Conservation (phyloP, 92 coral and sea anemone species). For the Bergia sp. region DNA sequence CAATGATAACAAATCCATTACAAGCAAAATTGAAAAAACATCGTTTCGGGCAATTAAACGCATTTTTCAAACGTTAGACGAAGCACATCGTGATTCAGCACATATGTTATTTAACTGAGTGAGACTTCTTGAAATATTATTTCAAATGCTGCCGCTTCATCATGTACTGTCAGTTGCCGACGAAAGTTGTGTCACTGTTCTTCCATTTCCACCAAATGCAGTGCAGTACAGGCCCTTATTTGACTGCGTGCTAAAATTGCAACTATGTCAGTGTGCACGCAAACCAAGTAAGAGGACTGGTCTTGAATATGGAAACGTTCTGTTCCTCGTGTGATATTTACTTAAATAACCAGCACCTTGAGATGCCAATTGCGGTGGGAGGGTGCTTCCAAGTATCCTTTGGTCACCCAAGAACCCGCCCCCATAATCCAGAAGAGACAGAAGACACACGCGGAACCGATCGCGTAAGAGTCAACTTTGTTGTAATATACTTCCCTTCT, state of each 20-base stretch:
- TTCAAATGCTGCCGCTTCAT: not conserved
- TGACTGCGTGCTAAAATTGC: not conserved
- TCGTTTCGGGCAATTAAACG: not conserved
- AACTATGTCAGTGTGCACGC: not conserved
- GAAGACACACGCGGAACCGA: not conserved
- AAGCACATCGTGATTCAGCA: too few relatives aligned
- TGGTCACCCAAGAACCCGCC: not conserved
- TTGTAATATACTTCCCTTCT: not conserved
- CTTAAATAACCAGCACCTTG: not conserved
- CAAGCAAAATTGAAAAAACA: not conserved
- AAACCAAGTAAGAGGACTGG: not conserved
- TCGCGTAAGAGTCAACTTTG: not conserved
- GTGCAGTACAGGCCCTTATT: not conserved
- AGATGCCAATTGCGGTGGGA: not conserved
- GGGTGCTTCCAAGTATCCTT: too few relatives aligned
- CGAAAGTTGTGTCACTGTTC: not conserved
- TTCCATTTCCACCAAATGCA: not conserved
- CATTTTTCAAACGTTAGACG: too few relatives aligned
- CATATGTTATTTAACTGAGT: too few relatives aligned
- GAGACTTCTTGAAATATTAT: too few relatives aligned
- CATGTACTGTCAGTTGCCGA: not conserved
- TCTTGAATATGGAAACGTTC: not conserved
- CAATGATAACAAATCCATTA: not conserved
- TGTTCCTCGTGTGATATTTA: not conserved
- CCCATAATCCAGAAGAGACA: not conserved